Conservation (phyloP, 2,113 vertebrate genomes). For the Chlamydotis undulata region DNA sequence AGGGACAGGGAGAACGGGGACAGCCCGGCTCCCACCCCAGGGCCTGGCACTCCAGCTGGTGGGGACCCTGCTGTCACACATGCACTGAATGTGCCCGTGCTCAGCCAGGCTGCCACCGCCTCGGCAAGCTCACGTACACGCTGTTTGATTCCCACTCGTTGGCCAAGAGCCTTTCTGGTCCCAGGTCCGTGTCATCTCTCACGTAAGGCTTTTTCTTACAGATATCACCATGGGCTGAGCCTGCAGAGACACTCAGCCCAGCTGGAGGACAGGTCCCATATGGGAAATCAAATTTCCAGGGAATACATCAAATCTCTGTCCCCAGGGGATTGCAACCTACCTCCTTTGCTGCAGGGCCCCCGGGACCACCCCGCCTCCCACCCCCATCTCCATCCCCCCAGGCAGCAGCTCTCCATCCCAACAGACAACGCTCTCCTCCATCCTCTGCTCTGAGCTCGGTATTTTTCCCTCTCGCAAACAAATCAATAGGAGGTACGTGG, state of each 20-base stretch:
- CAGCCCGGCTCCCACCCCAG: neutral
- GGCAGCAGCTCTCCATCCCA: neutral
- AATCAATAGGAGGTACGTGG: neutral
- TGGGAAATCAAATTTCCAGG: neutral
- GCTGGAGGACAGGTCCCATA: neutral
- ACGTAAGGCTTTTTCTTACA: neutral
- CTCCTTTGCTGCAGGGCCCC: neutral
- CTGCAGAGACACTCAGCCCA: neutral
- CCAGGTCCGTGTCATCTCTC: fast-evolving
- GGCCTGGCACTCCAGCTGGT: neutral
- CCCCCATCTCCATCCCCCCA: neutral
- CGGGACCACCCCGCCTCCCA: neutral
- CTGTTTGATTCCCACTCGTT: too few relatives aligned
- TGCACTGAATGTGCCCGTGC: neutral
- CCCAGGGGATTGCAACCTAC: neutral
- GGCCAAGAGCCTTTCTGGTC: neutral
- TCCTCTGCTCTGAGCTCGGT: neutral
- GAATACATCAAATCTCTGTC: neutral
- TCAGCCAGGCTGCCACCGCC: neutral
- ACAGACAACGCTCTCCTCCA: neutral
- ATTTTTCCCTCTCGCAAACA: neutral
- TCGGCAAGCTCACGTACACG: fast-evolving
- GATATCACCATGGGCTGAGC: fast-evolving
- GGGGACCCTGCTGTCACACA: fast-evolving
- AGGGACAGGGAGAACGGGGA: slow-evolving; percentile 7